Conservation (phyloP, 1,140 invertebrate genomes). For the Tetramorium simillimum region DNA sequence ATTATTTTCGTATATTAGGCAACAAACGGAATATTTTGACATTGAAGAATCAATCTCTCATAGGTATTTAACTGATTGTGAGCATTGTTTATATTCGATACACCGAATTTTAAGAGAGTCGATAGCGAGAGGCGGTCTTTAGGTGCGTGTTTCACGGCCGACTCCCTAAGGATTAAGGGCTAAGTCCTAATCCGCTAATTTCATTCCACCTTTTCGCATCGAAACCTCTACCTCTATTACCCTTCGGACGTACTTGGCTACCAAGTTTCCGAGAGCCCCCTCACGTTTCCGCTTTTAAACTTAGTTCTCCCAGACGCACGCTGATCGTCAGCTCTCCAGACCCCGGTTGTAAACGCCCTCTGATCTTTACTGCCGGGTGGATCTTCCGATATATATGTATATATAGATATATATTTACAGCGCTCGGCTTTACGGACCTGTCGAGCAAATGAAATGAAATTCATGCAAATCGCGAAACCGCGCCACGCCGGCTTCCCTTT, state of each 20-base stretch:
- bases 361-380: slow-evolving; percentile 57
- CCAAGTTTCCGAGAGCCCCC: neutral
- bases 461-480: slow-evolving; percentile 75
- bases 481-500: slow-evolving; percentile 59
- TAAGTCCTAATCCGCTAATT: slow-evolving; percentile 45
- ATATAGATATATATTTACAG: slow-evolving; percentile 41
- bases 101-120: neutral
- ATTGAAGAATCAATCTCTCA: neutral
- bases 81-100: slow-evolving; percentile 8
- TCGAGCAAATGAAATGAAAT: slow-evolving; percentile 77
- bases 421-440: slow-evolving; percentile 69
- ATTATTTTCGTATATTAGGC: neutral
- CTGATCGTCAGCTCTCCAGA: slow-evolving; percentile 28
- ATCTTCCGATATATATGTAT: slow-evolving; percentile 40
- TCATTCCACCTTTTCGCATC: slow-evolving; percentile 25
- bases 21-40: neutral
- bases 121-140: neutral
- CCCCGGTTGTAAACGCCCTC: slow-evolving; percentile 36
- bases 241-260: neutral
- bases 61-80: neutral
- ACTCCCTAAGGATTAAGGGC: slow-evolving; percentile 27
- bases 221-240: neutral
- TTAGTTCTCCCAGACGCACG: neutral
- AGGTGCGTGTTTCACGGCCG: slow-evolving; percentile 12
- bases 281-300: slow-evolving; percentile 39